A percentile compares a stretch with the other conserved stretches of the same genome.
Evolutionary conservation across 2,113 vertebrate genomes (phyloP).

Genomic region (Propithecus coquereli): DNA sequence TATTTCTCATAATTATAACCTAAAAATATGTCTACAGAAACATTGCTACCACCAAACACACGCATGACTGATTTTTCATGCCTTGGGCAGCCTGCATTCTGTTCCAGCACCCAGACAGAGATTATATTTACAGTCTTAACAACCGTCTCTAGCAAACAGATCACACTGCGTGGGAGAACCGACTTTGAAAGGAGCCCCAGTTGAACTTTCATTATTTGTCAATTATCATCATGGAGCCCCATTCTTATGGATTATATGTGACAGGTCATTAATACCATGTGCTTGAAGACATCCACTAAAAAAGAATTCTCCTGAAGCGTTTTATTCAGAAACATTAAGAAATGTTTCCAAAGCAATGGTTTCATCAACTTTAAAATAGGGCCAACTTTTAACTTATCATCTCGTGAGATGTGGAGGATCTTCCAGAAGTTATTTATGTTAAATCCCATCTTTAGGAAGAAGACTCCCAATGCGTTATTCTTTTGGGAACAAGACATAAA

Average conservation of each 20-base stretch:
- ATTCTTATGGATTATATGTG: background rate
- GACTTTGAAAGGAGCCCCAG: background rate
- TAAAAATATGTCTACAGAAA: constrained; percentile 43
- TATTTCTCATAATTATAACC: background rate
- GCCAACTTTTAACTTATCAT: constrained; percentile 32
- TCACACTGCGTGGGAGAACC: background rate
- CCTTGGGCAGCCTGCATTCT: background rate
- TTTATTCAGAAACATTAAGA: background rate
- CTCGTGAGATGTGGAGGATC: background rate
- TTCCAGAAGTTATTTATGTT: constrained; percentile 22
- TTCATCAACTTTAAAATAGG: constrained; percentile 26
- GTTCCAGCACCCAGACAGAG: background rate
- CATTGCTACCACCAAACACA: background rate
- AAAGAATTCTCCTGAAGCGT: background rate
- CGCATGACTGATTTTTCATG: background rate
- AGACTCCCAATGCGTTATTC: background rate
- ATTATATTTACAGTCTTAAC: constrained; percentile 48
- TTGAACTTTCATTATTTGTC: background rate
- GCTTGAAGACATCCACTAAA: background rate
- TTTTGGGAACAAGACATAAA: background rate
- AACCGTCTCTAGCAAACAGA: constrained; percentile 62
- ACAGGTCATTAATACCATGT: background rate
- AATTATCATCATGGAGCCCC: background rate
- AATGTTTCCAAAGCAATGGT: background rate
- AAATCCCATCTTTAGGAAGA: background rate